Evolutionary conservation across 1,140 invertebrate genomes (phyloP).

Genomic region (Branchinecta lindahli): DNA sequence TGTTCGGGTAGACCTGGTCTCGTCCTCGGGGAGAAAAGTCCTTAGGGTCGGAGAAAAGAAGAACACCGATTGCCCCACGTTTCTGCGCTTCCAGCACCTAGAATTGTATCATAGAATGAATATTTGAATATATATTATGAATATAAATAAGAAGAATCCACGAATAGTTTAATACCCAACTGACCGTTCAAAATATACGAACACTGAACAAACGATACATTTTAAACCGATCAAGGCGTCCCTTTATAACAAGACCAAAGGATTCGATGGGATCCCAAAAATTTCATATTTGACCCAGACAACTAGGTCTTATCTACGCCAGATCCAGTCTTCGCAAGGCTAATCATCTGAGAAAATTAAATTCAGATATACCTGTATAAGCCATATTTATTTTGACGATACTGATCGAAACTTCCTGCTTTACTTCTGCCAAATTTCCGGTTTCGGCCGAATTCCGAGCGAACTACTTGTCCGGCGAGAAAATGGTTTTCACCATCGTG

Average conservation of each 20-base stretch:
- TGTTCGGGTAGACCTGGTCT: conserved; percentile 31
- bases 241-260: not conserved
- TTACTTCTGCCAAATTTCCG: too few relatives aligned
- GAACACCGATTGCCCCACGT: conserved; percentile 23
- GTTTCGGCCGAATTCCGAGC: too few relatives aligned
- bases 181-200: not conserved
- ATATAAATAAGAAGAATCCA: too few relatives aligned
- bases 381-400: too few relatives aligned
- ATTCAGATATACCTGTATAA: too few relatives aligned
- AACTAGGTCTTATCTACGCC: too few relatives aligned
- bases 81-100: conserved; percentile 23
- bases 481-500: too few relatives aligned
- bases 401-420: too few relatives aligned
- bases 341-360: too few relatives aligned
- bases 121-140: not conserved
- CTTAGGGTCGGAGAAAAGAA: conserved; percentile 33
- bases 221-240: not conserved
- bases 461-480: too few relatives aligned
- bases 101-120: not conserved
- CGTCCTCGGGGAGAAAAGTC: conserved; percentile 31
- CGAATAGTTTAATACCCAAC: not conserved
- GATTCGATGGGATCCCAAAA: not conserved
- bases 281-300: not conserved
- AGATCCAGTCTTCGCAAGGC: too few relatives aligned
- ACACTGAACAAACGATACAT: not conserved